Evolutionary conservation across 2,113 vertebrate species (phyloP).

Genomic region (Cephalopterus ornatus): DNA sequence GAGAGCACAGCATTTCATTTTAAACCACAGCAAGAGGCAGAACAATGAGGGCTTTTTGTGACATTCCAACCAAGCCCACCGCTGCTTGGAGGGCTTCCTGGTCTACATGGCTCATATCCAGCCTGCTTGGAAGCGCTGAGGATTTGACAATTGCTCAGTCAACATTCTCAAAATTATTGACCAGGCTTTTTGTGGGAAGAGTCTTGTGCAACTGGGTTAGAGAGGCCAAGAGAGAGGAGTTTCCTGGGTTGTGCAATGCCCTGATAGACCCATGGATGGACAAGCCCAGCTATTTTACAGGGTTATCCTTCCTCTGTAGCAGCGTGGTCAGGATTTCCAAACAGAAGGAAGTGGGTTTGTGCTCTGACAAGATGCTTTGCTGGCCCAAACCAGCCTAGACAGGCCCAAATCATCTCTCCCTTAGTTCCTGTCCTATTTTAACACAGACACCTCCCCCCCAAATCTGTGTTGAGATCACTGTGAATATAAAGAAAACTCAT

Average conservation of each 20-base stretch:
- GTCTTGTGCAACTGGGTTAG: neutral
- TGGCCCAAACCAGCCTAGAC: neutral
- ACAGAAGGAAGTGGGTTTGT: neutral
- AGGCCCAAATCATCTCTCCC: neutral
- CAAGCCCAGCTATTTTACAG: neutral
- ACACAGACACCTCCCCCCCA: neutral
- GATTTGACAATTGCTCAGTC: neutral
- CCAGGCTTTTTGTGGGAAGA: neutral
- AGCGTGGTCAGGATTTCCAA: neutral
- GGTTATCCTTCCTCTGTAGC: neutral
- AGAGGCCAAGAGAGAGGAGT: neutral
- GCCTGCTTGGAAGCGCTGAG: neutral
- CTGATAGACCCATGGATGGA: neutral
- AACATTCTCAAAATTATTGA: neutral
- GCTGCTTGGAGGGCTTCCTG: neutral
- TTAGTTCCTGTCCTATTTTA: neutral
- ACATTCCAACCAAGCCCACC: slow-evolving; percentile 20
- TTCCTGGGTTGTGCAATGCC: neutral
- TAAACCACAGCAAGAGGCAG: neutral
- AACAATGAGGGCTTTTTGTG: neutral
- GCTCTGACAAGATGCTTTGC: neutral
- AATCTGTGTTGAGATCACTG: neutral
- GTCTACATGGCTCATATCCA: neutral
- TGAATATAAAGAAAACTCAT: neutral
- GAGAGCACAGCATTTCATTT: neutral